Base-by-base conservation (phyloP, 2,888 invertebrate species). In the Trissolcus japonicus region DNA sequence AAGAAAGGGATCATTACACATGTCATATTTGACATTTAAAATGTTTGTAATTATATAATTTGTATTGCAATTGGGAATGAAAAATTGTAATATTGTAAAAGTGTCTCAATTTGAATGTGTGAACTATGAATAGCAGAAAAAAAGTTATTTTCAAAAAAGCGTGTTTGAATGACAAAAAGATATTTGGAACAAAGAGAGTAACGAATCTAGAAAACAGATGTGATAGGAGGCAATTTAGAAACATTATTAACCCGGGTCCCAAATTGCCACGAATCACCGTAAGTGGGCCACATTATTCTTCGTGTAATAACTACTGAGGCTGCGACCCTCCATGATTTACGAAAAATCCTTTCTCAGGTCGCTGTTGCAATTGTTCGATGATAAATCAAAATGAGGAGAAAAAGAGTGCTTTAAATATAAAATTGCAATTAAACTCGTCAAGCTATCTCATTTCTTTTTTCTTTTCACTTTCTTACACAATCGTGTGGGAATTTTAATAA, bases 151-250 rank as follows among this genome's bases (percentile, higher is more conserved):
- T n/a, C n/a, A n/a, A n/a, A n/a, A n/a, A n/a, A n/a, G n/a, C n/a
- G n/a, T n/a, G n/a, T n/a, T n/a, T 14, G 11, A 35, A 35, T 35
- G 35, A 35, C 35, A 35, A 35, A 35, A 35, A 35, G n/a, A 25
- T 35, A 35, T 35, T 35, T 35, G 35, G 35, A 35, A 35, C 35
- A 35, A 35, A 35, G 35, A 9, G 7, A 11, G 35, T 11, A 35
- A 35, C 35, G 35, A 35, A 35, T 11, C 9, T 7, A 2, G 11
- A 35, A 35, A 35, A 35, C 35, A 35, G 35, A 55, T 66, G 56
- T 56, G 56, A 66, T 65, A 46, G 56, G n/a, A 35, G 65, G 55
- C 65, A 56, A 66, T 66, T 66, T 56, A 21, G 40, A 55, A 51
- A 9, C 66, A 21, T 51, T 57, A 57, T 48, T 41, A 56, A 51